Conservation (phyloP, 2,888 invertebrate genomes). For the Steinernema scapterisci region DNA sequence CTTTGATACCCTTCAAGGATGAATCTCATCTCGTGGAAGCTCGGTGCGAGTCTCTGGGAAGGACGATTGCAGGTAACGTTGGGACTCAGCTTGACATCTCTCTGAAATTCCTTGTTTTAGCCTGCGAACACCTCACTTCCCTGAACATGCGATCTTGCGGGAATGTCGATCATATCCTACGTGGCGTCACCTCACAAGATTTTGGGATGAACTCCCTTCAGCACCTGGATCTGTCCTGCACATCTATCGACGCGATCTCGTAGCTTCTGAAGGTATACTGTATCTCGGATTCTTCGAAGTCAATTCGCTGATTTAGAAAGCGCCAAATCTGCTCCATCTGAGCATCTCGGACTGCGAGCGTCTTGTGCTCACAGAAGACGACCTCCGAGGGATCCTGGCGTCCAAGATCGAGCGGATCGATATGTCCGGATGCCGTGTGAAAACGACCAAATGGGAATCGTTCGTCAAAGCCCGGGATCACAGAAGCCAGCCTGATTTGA, state of each 20-base stretch:
- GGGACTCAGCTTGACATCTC: neutral
- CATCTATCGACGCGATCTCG: neutral
- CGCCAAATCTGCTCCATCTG: neutral
- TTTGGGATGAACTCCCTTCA: neutral
- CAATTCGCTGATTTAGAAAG: neutral
- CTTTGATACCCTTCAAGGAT: neutral
- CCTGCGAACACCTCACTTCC: neutral
- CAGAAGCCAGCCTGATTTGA: neutral
- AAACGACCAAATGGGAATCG: neutral
- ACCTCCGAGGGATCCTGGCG: neutral
- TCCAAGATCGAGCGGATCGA: neutral
- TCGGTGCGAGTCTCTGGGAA: neutral
- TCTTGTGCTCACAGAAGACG: neutral
- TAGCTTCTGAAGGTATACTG: neutral
- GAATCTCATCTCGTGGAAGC: neutral
- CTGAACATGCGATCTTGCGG: neutral
- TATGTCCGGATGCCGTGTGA: neutral
- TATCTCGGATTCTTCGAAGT: neutral
- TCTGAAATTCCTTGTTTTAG: neutral
- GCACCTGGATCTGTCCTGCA: neutral
- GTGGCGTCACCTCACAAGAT: neutral
- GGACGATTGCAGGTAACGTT: neutral
- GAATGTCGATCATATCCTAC: neutral
- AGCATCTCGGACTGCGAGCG: neutral
- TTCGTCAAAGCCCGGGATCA: neutral